Evolutionary conservation across 2,888 invertebrate genomes (phyloP), one percentile per base, ranked within the genome.

Genomic region (Platerodrilus igneus): DNA sequence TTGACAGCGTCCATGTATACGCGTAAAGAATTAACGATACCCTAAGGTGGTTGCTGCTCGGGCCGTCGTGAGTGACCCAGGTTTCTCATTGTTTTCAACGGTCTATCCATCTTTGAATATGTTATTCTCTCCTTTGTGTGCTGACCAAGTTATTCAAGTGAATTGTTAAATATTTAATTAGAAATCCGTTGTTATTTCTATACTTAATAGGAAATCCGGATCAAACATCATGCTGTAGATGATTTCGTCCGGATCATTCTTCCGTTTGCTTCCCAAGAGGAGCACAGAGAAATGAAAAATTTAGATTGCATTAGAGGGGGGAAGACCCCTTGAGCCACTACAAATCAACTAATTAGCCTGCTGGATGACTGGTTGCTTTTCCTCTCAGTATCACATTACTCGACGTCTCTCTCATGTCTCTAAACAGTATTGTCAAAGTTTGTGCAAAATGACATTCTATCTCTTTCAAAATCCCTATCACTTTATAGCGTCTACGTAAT

Each of bases 331-430:
- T 61, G 63, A 67, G 67, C 67, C 67, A 67, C 70, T 70, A 67
- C 69, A 68, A 69, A 70, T 70, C 69, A 69, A 68, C 68, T 70
- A 70, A 70, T 69, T 70, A 70, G 67, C 66, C 59, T 62, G 57
- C 58, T 57, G 59, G 60, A 59, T 57, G 59, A 56, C 59, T 59
- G 62, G 57, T 55, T 55, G 50, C 51, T 45, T 47, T 53, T 50
- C 50, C 50, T 49, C 45, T 43, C 50, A 41, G 39, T 37, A 40
- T 49, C 49, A 31, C 36, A 32, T 35, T 43, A 41, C 39, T 45
- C 42, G 45, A 40, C 44, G 44, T 52, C 50, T 53, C 55, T 50
- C 46, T 51, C 48, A 31, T 32, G 44, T 44, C 41, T 48, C 26
- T 44, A 42, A 41, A 42, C 48, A 50, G 45, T 46, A 34, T 45